These are phyloP conservation scores for Eurosta solidaginis DNA, from an alignment of 1,140 invertebrate species.

Conservation along the genomic window DNA sequence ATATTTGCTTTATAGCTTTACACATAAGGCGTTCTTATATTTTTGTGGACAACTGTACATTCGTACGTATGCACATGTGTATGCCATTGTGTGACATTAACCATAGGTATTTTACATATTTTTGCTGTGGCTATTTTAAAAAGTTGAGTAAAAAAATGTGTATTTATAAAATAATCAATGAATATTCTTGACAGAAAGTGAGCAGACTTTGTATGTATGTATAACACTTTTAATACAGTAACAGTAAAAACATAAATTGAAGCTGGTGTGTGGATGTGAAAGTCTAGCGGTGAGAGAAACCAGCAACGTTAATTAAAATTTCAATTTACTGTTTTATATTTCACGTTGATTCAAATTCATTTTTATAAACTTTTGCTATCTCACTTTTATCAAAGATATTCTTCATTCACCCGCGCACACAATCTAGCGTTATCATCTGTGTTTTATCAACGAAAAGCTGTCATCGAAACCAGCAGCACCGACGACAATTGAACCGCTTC, in stretches of 20 bases:
- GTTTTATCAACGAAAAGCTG: background rate
- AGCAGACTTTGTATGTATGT: too few species aligned
- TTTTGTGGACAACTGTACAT: background rate
- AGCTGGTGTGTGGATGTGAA: background rate
- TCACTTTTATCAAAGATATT: too few species aligned
- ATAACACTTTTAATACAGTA: too few species aligned
- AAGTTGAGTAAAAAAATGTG: background rate
- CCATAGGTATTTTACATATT: background rate
- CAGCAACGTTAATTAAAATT: background rate
- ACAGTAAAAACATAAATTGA: too few species aligned
- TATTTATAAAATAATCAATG: constrained; percentile 26
- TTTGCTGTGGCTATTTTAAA: background rate
- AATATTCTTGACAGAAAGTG: background rate
- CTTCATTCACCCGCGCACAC: background rate
- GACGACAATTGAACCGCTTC: too few species aligned
- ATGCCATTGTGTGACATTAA: background rate
- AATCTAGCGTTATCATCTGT: background rate
- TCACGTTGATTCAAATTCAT: background rate
- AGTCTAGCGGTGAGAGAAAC: background rate
- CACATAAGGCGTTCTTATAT: too few species aligned
- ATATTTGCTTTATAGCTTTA: too few species aligned
- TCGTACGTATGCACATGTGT: too few species aligned
- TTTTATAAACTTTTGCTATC: too few species aligned
- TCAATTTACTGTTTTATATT: background rate
- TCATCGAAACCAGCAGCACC: background rate